Evolutionary conservation across 2,797 vertebrate genomes (phyloP).

Genomic region (Smutsia temminckii): DNA sequence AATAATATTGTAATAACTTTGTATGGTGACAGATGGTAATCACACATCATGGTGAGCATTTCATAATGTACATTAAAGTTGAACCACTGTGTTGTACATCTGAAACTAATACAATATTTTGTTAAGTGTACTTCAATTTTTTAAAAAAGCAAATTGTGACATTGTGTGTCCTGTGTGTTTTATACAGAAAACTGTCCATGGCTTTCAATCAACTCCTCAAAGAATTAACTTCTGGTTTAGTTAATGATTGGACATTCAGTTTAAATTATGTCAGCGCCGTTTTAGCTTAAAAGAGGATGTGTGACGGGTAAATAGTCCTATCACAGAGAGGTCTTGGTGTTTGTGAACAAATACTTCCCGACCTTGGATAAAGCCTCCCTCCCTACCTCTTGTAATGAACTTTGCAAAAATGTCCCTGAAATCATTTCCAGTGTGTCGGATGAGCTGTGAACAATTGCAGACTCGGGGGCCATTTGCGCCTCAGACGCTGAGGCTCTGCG

Average conservation of each 20-base stretch:
- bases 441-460: neutral
- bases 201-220: neutral
- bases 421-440: neutral
- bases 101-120: too few species aligned
- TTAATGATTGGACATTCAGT: neutral
- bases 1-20: too few species aligned
- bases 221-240: neutral
- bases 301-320: neutral
- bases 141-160: neutral
- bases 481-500: neutral
- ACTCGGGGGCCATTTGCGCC: neutral
- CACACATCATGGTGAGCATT: too few species aligned
- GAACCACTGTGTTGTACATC: too few species aligned
- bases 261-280: neutral
- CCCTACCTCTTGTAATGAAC: neutral
- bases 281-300: neutral
- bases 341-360: neutral
- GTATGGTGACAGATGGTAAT: too few species aligned
- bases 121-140: too few species aligned
- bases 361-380: neutral
- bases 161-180: neutral
- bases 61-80: too few species aligned
- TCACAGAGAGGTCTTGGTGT: neutral
- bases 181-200: fast-evolving
- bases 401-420: neutral